Base-by-base conservation (phyloP, 1,140 invertebrate genomes). In the Eueides isabella region DNA sequence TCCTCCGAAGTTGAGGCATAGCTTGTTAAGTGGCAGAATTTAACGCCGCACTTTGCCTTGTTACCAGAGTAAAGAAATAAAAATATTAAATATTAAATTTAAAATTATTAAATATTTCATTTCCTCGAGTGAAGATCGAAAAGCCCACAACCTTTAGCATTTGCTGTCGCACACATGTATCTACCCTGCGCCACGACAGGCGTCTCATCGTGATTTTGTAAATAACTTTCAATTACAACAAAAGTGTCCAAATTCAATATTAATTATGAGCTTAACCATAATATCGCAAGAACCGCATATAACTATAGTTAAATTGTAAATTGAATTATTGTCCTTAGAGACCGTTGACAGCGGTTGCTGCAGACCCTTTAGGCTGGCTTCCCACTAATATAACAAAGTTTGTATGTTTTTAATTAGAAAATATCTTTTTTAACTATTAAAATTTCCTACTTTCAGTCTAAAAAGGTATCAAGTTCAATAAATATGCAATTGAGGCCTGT, bases 271-370 rank as follows among this genome's bases (percentile, higher is more conserved):
- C 48, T 26, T 23, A 55, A 55, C n/a, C 26, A 55, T 26, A 19
- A 55, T 55, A 23, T 55, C 23, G 19, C 23, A 55, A 55, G 48
- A 12, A 55, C 48, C 48, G 48, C 48, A 55, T 55, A 55, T 11
- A 26, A 55, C 48, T 69, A 48, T 61, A 48, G 48, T 55, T 61
- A 61, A n/a, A 61, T 30, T 55, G 30, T 35, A 69, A 69, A 69
- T 69, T 69, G 30, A 69, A 69, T 69, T 69, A 69, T 69, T 44
- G 67, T 69, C 30, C 29, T 61, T 31, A 11, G 67, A 69, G 48
- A 61, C 48, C 48, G 67, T 33, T 69, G 67, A 69, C 67, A 69
- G 23, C 67, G 67, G 67, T 69, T 31, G 44, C 31, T 68, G n/a
- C 2, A 23, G 28, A 68, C 41, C 44, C 38, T 55, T 55, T n/a